phyloP scores from a whole-genome alignment of 2,797 vertebrate genomes.

The Dendrocincla fuliginosa region DNA sequence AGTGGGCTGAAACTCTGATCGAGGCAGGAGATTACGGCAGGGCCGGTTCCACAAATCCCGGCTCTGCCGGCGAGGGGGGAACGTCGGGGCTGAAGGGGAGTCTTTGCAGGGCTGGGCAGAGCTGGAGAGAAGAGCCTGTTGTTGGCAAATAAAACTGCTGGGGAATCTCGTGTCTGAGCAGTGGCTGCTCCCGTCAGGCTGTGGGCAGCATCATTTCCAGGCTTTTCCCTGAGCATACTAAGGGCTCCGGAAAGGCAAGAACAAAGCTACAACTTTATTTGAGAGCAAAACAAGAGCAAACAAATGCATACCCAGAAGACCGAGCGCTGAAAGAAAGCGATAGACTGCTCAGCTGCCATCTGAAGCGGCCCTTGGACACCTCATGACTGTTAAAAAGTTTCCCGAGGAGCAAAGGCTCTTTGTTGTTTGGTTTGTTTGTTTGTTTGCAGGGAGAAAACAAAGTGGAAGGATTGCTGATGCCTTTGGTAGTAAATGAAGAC shows the following conservation, averaged over 20 bases:
- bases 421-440: not conserved
- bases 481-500: conserved; percentile 63
- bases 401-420: not conserved
- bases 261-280: conserved; percentile 58
- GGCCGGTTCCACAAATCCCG: not conserved
- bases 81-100: not conserved
- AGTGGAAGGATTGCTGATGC: conserved; percentile 41
- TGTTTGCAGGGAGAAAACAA: conserved; percentile 38
- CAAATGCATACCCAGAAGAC: conserved; percentile 60
- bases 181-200: conserved; percentile 29
- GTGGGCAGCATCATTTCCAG: not conserved
- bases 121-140: conserved; percentile 5
- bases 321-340: not conserved
- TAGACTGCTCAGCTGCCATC: not conserved
- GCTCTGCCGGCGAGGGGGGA: not conserved
- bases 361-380: conserved; percentile 13
- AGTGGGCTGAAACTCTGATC: conserved; percentile 25
- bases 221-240: conserved; percentile 50
- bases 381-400: conserved; percentile 58
- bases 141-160: conserved; percentile 44
- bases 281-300: conserved; percentile 53
- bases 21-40: conserved; percentile 2
- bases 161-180: not conserved
- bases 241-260: conserved; percentile 41
- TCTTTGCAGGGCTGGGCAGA: not conserved